Evolutionary conservation across 2,888 invertebrate genomes (phyloP).

Genomic region (Rotaria socialis): DNA sequence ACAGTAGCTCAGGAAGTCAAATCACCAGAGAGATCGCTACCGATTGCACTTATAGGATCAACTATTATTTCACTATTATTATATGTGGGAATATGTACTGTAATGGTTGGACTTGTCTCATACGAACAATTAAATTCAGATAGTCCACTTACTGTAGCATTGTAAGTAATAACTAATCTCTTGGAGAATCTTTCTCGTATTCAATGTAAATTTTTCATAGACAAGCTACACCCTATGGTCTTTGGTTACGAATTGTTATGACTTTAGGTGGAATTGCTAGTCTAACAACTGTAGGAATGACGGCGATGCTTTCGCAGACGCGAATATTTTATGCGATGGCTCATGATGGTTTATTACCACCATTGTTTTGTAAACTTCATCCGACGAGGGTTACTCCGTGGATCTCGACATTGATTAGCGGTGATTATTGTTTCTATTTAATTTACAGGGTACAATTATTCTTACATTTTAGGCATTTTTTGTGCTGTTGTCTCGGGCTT

Average conservation of each 20-base stretch:
- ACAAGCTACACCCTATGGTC: not conserved
- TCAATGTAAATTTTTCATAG: not conserved
- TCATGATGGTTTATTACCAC: not conserved
- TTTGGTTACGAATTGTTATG: not conserved
- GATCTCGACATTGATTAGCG: not conserved
- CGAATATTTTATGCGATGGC: conserved; percentile 8
- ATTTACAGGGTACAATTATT: not conserved
- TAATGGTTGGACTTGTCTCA: not conserved
- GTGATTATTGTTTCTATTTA: not conserved
- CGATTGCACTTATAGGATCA: not conserved
- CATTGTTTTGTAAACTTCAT: not conserved
- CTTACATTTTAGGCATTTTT: not conserved
- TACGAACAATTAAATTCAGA: not conserved
- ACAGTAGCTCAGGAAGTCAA: not conserved
- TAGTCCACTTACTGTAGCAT: not conserved
- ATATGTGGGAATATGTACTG: not conserved
- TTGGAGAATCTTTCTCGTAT: not conserved
- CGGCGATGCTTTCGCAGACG: not conserved
- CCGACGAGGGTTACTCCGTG: not conserved
- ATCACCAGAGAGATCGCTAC: not conserved
- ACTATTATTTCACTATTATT: not conserved
- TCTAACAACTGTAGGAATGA: not conserved
- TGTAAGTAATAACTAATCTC: not conserved
- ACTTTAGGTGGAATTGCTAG: not conserved
- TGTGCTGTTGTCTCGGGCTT: not conserved